These are phyloP conservation scores for Xenopus borealis DNA, from an alignment of 2,113 vertebrate genomes.

Conservation along the genomic window DNA sequence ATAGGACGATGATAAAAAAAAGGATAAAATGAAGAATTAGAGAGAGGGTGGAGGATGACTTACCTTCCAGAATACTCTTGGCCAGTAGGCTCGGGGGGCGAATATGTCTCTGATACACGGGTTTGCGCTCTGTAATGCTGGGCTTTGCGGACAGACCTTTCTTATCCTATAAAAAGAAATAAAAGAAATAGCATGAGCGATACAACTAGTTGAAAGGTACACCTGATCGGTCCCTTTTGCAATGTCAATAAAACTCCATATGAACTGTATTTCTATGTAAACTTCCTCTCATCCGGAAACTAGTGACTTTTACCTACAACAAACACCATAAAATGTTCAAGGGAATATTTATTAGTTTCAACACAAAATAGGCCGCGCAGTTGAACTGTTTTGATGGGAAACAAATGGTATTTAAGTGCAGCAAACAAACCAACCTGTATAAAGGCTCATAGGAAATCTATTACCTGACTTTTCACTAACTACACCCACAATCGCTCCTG, in stretches of 20 bases:
- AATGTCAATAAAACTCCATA: not conserved
- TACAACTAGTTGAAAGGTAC: not conserved
- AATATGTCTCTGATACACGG: slow-evolving; percentile 87
- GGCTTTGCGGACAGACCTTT: slow-evolving; percentile 88
- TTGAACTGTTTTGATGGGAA: slow-evolving; percentile 18
- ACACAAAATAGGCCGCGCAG: slow-evolving; percentile 20
- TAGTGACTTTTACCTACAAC: slow-evolving; percentile 6
- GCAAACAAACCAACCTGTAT: too few species aligned
- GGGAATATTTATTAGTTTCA: slow-evolving; percentile 26
- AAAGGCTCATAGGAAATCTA: not conserved
- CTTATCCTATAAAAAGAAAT: slow-evolving; percentile 77
- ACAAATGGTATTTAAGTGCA: slow-evolving; percentile 8
- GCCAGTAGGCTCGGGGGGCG: slow-evolving; percentile 90
- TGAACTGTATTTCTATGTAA: slow-evolving; percentile 15
- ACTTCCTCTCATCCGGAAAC: slow-evolving; percentile 27
- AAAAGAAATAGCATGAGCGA: slow-evolving; percentile 1
- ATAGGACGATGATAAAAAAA: too few species aligned
- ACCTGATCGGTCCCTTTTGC: not conserved
- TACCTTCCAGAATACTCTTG: slow-evolving; percentile 97
- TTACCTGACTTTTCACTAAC: not conserved
- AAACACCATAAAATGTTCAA: slow-evolving; percentile 28
- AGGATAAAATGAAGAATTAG: not conserved
- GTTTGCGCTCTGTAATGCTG: slow-evolving; percentile 80
- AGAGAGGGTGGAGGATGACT: slow-evolving; percentile 23
- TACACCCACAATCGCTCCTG: not conserved